These are phyloP conservation scores for Tethea ocularis DNA, from an alignment of 2,888 invertebrate genomes.

Conservation along the genomic window DNA sequence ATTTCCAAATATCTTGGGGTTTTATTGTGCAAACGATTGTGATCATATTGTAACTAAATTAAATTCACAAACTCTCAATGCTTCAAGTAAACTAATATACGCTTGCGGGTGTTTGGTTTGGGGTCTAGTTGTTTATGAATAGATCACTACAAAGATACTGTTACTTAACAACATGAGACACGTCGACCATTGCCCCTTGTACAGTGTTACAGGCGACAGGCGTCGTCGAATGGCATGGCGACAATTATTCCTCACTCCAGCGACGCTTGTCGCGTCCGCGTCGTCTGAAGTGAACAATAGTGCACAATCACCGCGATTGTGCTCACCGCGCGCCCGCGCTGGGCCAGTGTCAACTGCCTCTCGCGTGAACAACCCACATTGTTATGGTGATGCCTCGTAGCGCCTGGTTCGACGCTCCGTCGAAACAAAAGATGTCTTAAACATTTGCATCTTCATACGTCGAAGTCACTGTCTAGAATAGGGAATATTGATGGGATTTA, in stretches of 20 bases:
- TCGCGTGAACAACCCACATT: constrained; percentile 66
- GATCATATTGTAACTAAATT: background rate
- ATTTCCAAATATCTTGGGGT: constrained; percentile 27
- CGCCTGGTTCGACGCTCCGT: constrained; percentile 65
- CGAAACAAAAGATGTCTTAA: constrained; percentile 64
- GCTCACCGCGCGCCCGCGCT: constrained; percentile 39
- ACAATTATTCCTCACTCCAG: constrained; percentile 57
- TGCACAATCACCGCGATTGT: constrained; percentile 73
- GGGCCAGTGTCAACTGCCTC: constrained; percentile 74
- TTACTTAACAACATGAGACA: constrained; percentile 48
- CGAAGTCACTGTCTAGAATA: constrained; percentile 39
- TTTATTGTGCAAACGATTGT: background rate
- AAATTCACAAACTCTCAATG: background rate
- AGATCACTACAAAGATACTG: constrained; percentile 53
- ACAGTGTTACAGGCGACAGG: constrained; percentile 24
- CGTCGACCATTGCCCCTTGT: constrained; percentile 30
- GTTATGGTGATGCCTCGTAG: constrained; percentile 72
- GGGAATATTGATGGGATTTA: constrained; percentile 45
- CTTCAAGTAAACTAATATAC: constrained; percentile 12
- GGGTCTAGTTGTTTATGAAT: constrained; percentile 40
- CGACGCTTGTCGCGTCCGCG: constrained; percentile 37
- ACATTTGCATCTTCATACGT: constrained; percentile 66
- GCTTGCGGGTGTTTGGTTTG: constrained; percentile 9
- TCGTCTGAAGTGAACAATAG: constrained; percentile 65
- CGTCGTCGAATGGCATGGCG: constrained; percentile 49